Conservation (phyloP, 2,113 vertebrate species). For the Calonectris borealis region DNA sequence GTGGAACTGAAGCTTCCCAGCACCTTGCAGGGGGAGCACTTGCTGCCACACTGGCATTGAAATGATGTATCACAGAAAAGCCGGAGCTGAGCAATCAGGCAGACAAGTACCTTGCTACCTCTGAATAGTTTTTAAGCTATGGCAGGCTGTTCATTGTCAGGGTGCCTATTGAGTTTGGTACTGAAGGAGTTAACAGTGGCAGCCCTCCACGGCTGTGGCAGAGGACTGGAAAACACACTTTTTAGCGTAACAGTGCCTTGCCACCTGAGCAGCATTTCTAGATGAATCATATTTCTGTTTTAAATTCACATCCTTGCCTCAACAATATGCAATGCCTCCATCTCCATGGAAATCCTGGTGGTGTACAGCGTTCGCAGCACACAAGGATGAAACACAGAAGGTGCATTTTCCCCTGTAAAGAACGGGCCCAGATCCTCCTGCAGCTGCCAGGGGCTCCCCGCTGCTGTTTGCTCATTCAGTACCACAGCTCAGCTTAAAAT, state of each 20-base stretch:
- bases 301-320: slow-evolving; percentile 46
- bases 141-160: neutral
- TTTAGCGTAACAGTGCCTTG: neutral
- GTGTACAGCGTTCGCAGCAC: neutral
- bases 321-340: slow-evolving; percentile 21
- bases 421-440: neutral
- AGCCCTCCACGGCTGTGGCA: neutral
- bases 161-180: neutral
- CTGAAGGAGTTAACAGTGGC: neutral
- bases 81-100: neutral
- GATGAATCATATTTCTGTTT: slow-evolving; percentile 42
- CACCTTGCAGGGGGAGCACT: neutral
- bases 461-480: slow-evolving; percentile 29
- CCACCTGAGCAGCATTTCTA: neutral
- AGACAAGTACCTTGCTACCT: neutral
- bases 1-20: neutral
- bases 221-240: neutral
- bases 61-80: neutral
- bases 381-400: neutral
- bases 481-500: neutral
- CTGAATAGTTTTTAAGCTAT: neutral
- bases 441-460: neutral
- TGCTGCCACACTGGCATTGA: neutral
- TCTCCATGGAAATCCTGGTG: slow-evolving; percentile 67
- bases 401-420: neutral